phyloP scores from a whole-genome alignment of 2,113 vertebrate genomes.

The Micronycteris hirsuta region DNA sequence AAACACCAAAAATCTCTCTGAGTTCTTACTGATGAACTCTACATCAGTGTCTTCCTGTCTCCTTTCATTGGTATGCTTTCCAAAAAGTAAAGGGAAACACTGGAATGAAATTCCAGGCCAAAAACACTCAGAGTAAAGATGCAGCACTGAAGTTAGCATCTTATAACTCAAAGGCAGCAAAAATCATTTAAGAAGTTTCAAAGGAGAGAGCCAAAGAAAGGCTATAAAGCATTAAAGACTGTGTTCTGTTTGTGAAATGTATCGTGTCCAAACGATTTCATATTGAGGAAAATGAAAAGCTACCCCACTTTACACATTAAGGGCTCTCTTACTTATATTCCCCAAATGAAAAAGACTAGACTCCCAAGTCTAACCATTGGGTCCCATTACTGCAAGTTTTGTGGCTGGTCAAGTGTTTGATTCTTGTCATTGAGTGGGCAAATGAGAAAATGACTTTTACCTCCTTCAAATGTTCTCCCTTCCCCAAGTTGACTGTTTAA shows the following conservation, averaged over 20 bases:
- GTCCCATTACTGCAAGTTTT: constrained; percentile 17
- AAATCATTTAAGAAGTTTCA: constrained; percentile 20
- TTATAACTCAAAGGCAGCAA: constrained; percentile 21
- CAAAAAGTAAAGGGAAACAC: background rate
- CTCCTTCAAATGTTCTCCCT: background rate
- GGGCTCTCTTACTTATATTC: background rate
- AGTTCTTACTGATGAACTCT: constrained; percentile 5
- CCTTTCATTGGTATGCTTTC: background rate
- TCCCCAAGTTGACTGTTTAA: background rate
- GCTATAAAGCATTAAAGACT: background rate
- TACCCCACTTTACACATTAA: background rate
- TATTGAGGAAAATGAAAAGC: background rate
- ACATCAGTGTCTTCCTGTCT: background rate
- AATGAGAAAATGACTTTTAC: constrained; percentile 23
- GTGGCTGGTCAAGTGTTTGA: background rate
- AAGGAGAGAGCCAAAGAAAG: background rate
- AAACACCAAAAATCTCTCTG: background rate
- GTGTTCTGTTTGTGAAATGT: background rate
- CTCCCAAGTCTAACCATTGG: background rate
- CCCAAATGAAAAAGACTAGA: background rate
- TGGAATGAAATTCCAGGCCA: background rate
- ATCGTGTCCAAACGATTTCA: constrained; percentile 28
- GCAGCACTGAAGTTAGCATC: constrained; percentile 17
- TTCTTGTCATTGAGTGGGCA: background rate
- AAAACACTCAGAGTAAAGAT: background rate